These are phyloP conservation scores for Hypanus sabinus DNA, from an alignment of 2,113 vertebrate species.

Conservation along the genomic window DNA sequence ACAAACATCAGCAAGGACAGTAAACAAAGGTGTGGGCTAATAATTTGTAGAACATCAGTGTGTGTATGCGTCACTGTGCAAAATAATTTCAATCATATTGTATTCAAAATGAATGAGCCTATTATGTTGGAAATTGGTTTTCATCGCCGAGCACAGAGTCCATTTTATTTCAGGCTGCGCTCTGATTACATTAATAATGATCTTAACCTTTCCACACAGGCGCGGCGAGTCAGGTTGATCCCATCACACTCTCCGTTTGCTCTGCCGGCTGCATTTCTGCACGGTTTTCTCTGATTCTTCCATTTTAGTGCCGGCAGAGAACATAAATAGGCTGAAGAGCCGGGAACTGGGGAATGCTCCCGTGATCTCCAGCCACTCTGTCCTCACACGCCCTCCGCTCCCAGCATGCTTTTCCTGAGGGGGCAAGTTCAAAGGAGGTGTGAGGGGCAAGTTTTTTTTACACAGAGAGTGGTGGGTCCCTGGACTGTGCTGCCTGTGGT, in stretches of 20 bases:
- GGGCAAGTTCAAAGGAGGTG: too few relatives aligned
- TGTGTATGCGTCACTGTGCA: constrained; percentile 21
- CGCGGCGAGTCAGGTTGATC: neutral
- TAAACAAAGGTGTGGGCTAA: constrained; percentile 19
- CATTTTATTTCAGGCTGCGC: constrained; percentile 19
- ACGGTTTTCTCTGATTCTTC: neutral
- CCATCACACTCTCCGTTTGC: too few relatives aligned
- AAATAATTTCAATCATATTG: constrained; percentile 32
- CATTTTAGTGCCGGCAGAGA: neutral
- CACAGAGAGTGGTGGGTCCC: too few relatives aligned
- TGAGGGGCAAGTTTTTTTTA: too few relatives aligned
- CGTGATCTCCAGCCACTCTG: too few relatives aligned
- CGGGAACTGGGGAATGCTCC: neutral
- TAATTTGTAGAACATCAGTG: constrained; percentile 24
- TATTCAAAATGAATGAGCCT: constrained; percentile 32
- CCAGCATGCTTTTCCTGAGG: too few relatives aligned
- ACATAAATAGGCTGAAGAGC: neutral
- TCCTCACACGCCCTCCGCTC: too few relatives aligned
- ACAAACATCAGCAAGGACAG: neutral
- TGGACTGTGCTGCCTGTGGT: too few relatives aligned
- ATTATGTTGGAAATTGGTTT: constrained; percentile 32
- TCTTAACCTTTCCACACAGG: constrained; percentile 1
- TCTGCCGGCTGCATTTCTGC: neutral
- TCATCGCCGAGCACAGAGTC: constrained; percentile 28
- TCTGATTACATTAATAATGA: constrained; percentile 34